Evolutionary conservation across 2,113 vertebrate species (phyloP).

Genomic region (Corythoichthys intestinalis): DNA sequence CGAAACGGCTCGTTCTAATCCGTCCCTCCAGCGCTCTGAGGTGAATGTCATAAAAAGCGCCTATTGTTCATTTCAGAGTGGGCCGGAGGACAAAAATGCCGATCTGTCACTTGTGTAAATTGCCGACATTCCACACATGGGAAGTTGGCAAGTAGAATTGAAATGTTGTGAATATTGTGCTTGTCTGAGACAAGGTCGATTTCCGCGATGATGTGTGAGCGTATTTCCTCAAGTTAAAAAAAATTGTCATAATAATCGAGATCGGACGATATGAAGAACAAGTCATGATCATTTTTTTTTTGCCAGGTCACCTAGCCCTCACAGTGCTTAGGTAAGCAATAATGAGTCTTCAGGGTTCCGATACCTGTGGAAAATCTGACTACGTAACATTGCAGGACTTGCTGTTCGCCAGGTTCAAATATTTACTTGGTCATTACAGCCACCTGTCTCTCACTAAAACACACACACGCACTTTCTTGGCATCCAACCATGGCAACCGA

Average conservation of each 20-base stretch:
- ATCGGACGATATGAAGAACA: no score
- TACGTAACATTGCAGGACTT: constrained; percentile 44
- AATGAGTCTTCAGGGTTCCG: constrained; percentile 9
- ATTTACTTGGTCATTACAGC: constrained; percentile 51
- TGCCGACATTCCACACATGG: constrained; percentile 43
- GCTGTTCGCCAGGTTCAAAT: constrained; percentile 55
- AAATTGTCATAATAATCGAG: no score
- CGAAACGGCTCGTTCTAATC: constrained; percentile 19
- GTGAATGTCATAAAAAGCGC: constrained; percentile 40
- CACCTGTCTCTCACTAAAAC: constrained; percentile 36
- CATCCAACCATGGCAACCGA: background rate
- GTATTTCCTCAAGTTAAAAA: no score
- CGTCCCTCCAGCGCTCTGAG: constrained; percentile 35
- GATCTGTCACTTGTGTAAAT: constrained; percentile 35
- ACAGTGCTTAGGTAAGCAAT: background rate
- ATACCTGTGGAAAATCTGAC: constrained; percentile 48
- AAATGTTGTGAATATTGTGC: constrained; percentile 1
- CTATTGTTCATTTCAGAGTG: constrained; percentile 45
- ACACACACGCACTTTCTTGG: background rate
- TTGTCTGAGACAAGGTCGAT: no score
- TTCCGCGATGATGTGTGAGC: no score
- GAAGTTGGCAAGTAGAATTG: constrained; percentile 37
- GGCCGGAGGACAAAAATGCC: constrained; percentile 12
- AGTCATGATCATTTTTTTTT: no score
- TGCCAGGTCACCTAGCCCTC: no score